Evolutionary conservation across 2,797 vertebrate genomes (phyloP).

Genomic region (Cirrhinus molitorella): DNA sequence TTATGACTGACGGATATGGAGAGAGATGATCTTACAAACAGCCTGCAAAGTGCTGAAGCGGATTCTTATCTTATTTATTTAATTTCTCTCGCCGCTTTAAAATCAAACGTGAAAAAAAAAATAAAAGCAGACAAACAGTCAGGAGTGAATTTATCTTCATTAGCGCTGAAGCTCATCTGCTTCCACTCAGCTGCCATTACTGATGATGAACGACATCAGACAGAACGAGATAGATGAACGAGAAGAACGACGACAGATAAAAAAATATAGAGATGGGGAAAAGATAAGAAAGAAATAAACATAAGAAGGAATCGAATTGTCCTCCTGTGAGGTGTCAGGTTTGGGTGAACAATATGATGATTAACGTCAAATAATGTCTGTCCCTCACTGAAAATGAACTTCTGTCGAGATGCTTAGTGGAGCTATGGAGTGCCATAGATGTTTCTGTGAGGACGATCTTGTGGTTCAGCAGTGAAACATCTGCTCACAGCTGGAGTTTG

Average conservation of each 20-base stretch:
- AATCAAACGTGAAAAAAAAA: conserved; percentile 40
- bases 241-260: neutral
- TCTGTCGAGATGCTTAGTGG: neutral
- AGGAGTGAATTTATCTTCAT: conserved; percentile 60
- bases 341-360: neutral
- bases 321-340: neutral
- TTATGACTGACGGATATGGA: conserved; percentile 73
- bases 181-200: conserved; percentile 34
- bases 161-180: conserved; percentile 46
- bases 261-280: neutral
- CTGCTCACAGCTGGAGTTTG: neutral
- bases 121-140: conserved; percentile 22
- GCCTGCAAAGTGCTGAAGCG: conserved; percentile 45
- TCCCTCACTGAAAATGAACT: neutral
- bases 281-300: too few species aligned
- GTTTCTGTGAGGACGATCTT: neutral
- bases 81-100: conserved; percentile 33
- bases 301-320: neutral
- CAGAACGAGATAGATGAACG: neutral
- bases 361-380: neutral
- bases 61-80: conserved; percentile 28
- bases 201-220: conserved; percentile 35
- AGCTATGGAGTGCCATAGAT: too few species aligned
- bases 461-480: neutral
- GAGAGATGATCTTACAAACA: conserved; percentile 77